Evolutionary conservation across 2,113 vertebrate genomes (phyloP).

Genomic region (Oreocharis arfaki): DNA sequence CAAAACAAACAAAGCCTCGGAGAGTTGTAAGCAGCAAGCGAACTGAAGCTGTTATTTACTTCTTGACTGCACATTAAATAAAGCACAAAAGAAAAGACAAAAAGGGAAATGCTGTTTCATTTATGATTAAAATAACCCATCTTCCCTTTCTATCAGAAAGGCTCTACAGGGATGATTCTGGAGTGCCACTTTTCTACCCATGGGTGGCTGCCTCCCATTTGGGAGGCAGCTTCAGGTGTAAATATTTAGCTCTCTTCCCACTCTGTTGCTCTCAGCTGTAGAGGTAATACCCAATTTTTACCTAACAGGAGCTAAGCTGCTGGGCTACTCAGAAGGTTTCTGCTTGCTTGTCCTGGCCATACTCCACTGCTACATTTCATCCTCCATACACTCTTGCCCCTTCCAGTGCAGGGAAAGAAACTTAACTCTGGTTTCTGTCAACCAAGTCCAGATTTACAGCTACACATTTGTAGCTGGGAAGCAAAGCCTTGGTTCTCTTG

Average conservation of each 20-base stretch:
- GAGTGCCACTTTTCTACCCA: background rate
- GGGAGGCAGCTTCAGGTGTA: background rate
- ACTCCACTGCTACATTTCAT: background rate
- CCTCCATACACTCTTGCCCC: background rate
- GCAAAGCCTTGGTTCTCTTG: background rate
- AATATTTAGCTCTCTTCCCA: background rate
- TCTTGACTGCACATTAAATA: background rate
- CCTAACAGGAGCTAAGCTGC: background rate
- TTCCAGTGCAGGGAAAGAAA: background rate
- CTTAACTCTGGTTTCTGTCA: background rate
- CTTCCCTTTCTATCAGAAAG: background rate
- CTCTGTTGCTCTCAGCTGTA: background rate
- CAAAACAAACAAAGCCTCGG: background rate
- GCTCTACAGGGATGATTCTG: background rate
- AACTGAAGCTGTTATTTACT: background rate
- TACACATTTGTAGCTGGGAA: background rate
- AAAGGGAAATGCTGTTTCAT: background rate
- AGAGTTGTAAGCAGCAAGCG: background rate
- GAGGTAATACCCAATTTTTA: background rate
- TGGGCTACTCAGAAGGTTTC: background rate
- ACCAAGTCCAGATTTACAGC: background rate
- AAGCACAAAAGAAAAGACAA: background rate
- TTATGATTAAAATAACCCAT: background rate
- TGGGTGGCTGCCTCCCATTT: background rate
- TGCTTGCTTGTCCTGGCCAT: background rate